Evolutionary conservation across 2,888 invertebrate genomes (phyloP).

Genomic region (Ophion slaviceki): DNA sequence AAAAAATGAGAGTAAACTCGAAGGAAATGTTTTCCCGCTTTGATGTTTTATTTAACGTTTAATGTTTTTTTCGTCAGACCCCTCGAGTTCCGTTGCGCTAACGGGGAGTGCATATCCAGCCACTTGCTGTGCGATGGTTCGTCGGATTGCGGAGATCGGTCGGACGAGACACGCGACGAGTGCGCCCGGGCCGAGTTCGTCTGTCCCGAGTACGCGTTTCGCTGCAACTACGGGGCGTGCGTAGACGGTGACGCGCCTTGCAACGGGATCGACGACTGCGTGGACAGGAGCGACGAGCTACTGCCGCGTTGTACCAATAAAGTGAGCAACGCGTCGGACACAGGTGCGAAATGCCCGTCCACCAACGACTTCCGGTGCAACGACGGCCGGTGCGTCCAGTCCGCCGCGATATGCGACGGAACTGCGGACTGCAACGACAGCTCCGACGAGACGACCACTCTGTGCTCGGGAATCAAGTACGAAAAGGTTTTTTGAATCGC

Average conservation of each 20-base stretch:
- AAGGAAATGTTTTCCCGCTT: too few species aligned
- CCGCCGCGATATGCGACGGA: constrained; percentile 76
- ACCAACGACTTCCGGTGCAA: constrained; percentile 73
- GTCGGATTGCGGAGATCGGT: constrained; percentile 83
- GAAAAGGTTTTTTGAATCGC: constrained; percentile 35
- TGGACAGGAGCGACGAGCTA: constrained; percentile 85
- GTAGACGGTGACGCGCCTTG: constrained; percentile 86
- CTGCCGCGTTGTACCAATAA: constrained; percentile 70
- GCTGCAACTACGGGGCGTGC: constrained; percentile 87
- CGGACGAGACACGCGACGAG: constrained; percentile 82
- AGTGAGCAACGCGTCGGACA: constrained; percentile 33
- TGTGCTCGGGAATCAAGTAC: constrained; percentile 75
- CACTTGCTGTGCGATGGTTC: constrained; percentile 83
- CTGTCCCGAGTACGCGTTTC: constrained; percentile 86
- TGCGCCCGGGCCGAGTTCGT: constrained; percentile 76
- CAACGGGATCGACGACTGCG: constrained; percentile 84
- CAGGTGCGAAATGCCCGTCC: not conserved
- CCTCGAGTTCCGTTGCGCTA: constrained; percentile 76
- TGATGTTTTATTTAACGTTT: too few species aligned
- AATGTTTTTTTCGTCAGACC: constrained; percentile 22
- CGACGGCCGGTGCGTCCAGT: constrained; percentile 76
- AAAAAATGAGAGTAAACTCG: not conserved
- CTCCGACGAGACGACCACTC: constrained; percentile 76
- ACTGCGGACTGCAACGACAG: constrained; percentile 75
- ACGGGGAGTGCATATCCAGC: constrained; percentile 82